Evolutionary conservation across 2,113 vertebrate genomes (phyloP).

Genomic region (Phalacrocorax carbo): DNA sequence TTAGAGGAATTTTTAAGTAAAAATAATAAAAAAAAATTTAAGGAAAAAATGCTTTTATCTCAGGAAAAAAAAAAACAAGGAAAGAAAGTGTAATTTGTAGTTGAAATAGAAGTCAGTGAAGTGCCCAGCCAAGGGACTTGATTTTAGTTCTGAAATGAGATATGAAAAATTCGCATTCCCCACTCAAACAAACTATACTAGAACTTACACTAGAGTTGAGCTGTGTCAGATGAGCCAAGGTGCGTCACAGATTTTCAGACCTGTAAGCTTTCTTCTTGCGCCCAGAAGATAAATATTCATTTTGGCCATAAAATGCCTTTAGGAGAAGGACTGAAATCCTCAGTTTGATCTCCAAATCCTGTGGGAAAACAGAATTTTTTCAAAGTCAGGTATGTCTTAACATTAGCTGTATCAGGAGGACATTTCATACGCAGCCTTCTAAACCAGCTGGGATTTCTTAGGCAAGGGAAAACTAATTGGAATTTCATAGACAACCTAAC

Average conservation of each 20-base stretch:
- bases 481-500: not conserved
- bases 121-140: not conserved
- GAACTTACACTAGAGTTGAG: not conserved
- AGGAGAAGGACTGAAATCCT: not conserved
- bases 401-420: not conserved
- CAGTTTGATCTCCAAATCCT: not conserved
- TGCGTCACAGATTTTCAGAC: not conserved
- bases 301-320: not conserved
- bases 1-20: not conserved
- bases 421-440: not conserved
- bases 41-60: not conserved
- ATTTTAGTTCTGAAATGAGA: not conserved
- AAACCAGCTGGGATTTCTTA: not conserved
- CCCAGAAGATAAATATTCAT: not conserved
- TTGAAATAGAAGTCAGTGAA: not conserved
- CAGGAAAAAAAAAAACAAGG: not conserved
- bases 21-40: not conserved
- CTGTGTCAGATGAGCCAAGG: not conserved
- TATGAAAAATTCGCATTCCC: not conserved
- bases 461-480: not conserved
- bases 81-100: not conserved
- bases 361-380: not conserved
- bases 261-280: not conserved
- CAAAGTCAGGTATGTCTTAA: not conserved
- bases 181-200: not conserved